Evolutionary conservation across 2,888 invertebrate species (phyloP).

Genomic region (Agelastica alni): DNA sequence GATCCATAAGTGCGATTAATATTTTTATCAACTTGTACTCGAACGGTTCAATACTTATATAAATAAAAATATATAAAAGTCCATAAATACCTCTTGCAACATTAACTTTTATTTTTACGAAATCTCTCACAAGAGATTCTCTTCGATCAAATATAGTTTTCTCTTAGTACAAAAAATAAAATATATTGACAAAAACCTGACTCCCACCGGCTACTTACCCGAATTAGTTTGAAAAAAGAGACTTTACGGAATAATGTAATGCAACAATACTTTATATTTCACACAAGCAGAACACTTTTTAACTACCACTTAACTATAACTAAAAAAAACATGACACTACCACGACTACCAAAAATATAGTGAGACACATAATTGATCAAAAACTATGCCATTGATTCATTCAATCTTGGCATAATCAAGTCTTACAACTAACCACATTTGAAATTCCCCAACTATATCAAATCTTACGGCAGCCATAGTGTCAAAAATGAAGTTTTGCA

Average conservation of each 20-base stretch:
- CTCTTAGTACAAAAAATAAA: conserved; percentile 33
- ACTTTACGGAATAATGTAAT: not conserved
- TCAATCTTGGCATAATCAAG: too few relatives aligned
- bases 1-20: not conserved
- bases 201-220: not conserved
- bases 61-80: conserved; percentile 44
- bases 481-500: too few relatives aligned
- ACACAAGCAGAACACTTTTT: not conserved
- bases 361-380: too few relatives aligned
- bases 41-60: conserved; percentile 37
- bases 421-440: too few relatives aligned
- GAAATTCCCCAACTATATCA: too few relatives aligned
- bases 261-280: not conserved
- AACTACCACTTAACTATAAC: too few relatives aligned
- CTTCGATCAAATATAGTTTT: conserved; percentile 23
- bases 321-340: too few relatives aligned
- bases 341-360: too few relatives aligned
- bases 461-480: too few relatives aligned
- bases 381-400: too few relatives aligned
- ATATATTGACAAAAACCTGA: conserved; percentile 36
- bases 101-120: conserved; percentile 8
- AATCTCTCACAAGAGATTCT: conserved; percentile 24
- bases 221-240: not conserved
- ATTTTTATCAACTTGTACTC: conserved; percentile 23
- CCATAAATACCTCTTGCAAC: conserved; percentile 30